Evolutionary conservation across 2,113 vertebrate genomes (phyloP).

Genomic region (Emydura subglobosa): DNA sequence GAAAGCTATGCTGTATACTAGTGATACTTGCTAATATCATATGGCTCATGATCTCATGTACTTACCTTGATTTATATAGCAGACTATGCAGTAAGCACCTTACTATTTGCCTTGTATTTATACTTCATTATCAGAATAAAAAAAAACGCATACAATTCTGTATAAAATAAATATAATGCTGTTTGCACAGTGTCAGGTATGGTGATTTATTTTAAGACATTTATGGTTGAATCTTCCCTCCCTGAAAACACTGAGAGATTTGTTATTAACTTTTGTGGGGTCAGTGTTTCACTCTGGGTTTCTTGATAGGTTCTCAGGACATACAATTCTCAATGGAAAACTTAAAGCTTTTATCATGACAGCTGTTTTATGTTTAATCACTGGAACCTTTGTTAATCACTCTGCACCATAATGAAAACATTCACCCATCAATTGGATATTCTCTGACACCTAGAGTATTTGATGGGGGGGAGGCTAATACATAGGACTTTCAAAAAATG

Average conservation of each 20-base stretch:
- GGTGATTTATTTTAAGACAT: not conserved
- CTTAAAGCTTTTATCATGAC: not conserved
- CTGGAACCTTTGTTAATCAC: not conserved
- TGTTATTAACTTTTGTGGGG: not conserved
- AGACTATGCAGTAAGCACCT: not conserved
- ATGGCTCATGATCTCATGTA: not conserved
- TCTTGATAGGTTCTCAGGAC: not conserved
- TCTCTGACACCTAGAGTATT: not conserved
- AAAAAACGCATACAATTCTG: not conserved
- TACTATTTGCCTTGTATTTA: not conserved
- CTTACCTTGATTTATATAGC: not conserved
- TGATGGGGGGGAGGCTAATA: accelerated
- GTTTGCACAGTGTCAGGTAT: not conserved
- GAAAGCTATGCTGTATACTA: accelerated
- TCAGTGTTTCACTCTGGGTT: not conserved
- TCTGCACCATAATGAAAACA: not conserved
- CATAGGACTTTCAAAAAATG: not conserved
- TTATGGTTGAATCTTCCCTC: not conserved
- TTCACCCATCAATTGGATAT: not conserved
- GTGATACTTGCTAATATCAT: accelerated
- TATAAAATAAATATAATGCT: not conserved
- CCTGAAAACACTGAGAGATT: not conserved
- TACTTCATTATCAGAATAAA: not conserved
- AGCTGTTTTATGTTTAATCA: not conserved
- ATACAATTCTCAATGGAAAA: not conserved